These are phyloP conservation scores for Aspidiotus destructor DNA, from an alignment of 2,888 invertebrate species.

Conservation along the genomic window DNA sequence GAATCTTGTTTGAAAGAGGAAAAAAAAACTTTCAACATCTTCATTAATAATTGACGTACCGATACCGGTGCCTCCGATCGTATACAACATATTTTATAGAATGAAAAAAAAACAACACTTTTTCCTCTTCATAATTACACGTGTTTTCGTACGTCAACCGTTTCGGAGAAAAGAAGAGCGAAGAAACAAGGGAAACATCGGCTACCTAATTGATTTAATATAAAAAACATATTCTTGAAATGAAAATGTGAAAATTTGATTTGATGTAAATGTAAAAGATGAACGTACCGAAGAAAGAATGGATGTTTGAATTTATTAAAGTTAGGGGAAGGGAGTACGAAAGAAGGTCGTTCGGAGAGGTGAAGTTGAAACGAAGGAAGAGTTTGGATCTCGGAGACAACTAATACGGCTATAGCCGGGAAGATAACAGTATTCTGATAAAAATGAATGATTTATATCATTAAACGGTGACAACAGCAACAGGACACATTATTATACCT, in stretches of 20 bases:
- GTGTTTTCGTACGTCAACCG: neutral
- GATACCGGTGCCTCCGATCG: too few relatives aligned
- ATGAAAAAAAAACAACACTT: neutral
- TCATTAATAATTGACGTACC: neutral
- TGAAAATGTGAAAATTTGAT: too few relatives aligned
- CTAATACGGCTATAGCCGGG: constrained; percentile 22
- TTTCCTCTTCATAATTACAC: neutral
- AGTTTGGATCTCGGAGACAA: constrained; percentile 10
- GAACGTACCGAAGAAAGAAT: too few relatives aligned
- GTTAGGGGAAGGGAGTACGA: neutral
- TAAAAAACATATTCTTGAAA: too few relatives aligned
- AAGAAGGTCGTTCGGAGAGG: neutral
- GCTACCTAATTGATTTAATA: too few relatives aligned
- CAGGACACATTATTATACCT: constrained; percentile 31
- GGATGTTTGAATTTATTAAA: constrained; percentile 1
- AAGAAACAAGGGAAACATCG: too few relatives aligned
- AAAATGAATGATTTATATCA: constrained; percentile 33
- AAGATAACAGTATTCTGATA: constrained; percentile 29
- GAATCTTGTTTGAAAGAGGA: neutral
- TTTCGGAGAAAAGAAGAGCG: too few relatives aligned
- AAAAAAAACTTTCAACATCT: neutral
- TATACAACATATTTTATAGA: neutral
- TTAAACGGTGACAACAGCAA: constrained; percentile 32
- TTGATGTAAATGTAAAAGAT: too few relatives aligned
- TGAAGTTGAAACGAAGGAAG: neutral